These are phyloP conservation scores for Dasyprocta punctata DNA, from an alignment of 2,113 vertebrate genomes.

Conservation along the genomic window DNA sequence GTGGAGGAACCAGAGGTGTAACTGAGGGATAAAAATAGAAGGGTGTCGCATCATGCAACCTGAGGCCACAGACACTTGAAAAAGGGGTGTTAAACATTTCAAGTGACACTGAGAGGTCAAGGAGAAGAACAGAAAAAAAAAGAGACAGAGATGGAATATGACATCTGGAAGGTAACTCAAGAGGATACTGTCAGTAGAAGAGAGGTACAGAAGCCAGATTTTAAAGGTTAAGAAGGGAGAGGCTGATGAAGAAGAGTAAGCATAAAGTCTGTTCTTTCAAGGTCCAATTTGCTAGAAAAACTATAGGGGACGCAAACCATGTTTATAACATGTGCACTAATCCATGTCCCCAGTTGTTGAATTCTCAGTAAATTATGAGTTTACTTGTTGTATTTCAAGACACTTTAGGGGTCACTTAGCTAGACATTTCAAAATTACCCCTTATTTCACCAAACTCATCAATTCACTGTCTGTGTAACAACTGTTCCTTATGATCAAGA, in stretches of 20 bases:
- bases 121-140: background rate
- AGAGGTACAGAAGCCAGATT: background rate
- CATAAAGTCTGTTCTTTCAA: background rate
- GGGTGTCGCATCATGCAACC: background rate
- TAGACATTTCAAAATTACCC: background rate
- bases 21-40: background rate
- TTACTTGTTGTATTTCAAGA: background rate
- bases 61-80: background rate
- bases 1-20: background rate
- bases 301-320: background rate
- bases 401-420: background rate
- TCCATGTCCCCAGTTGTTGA: background rate
- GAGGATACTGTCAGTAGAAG: background rate
- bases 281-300: slow-evolving; percentile 28
- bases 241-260: background rate
- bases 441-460: background rate
- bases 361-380: background rate
- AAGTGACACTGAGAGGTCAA: background rate
- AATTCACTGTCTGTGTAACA: background rate
- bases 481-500: background rate
- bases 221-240: background rate
- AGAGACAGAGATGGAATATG: background rate
- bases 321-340: background rate
- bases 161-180: slow-evolving; percentile 8
- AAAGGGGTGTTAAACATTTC: background rate